phyloP scores from a whole-genome alignment of 2,888 invertebrate species.

The Eupithecia inturbata region DNA sequence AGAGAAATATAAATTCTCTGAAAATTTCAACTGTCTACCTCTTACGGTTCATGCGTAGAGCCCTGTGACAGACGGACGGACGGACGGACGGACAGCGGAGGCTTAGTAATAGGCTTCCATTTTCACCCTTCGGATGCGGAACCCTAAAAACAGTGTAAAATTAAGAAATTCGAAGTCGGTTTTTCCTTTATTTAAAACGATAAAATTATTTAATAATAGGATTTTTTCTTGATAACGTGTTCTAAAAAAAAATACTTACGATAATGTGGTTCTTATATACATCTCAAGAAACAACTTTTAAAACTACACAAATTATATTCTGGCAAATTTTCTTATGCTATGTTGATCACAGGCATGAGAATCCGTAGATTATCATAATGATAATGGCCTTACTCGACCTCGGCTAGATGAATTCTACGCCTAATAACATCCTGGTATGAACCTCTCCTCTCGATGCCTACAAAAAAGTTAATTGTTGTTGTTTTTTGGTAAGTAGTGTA shows the following conservation, averaged over 20 bases:
- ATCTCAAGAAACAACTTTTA: background rate
- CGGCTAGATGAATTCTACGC: background rate
- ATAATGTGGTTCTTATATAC: background rate
- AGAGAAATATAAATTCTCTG: too few relatives aligned
- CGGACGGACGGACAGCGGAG: too few relatives aligned
- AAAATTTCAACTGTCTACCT: too few relatives aligned
- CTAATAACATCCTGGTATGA: background rate
- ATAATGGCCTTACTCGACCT: conserved; percentile 6
- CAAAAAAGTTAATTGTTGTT: background rate
- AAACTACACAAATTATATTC: conserved; percentile 3
- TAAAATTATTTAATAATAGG: too few relatives aligned
- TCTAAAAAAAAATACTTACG: background rate
- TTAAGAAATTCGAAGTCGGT: too few relatives aligned
- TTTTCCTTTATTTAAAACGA: too few relatives aligned
- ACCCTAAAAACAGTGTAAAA: too few relatives aligned
- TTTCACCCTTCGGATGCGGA: too few relatives aligned
- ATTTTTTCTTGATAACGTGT: background rate
- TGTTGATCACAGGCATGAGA: background rate
- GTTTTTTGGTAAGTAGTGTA: conserved; percentile 1
- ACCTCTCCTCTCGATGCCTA: background rate
- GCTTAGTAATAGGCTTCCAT: too few relatives aligned
- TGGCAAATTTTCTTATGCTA: background rate
- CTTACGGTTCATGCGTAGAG: too few relatives aligned
- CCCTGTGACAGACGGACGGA: too few relatives aligned
- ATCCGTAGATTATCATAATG: conserved; percentile 10